Conservation (phyloP, 2,113 vertebrate genomes). For the Mohoua ochrocephala region DNA sequence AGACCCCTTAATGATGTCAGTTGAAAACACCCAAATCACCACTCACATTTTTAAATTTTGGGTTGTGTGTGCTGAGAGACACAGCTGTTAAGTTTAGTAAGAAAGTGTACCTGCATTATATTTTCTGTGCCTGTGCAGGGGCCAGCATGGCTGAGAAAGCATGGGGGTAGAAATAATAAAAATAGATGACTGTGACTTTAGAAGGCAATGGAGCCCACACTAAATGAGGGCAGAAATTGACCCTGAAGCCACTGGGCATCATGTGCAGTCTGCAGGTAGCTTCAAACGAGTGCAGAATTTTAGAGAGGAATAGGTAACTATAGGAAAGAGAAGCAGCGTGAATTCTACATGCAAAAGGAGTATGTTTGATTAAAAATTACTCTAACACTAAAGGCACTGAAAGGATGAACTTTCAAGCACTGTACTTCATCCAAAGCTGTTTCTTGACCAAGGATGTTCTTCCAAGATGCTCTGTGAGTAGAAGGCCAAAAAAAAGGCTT, state of each 20-base stretch:
- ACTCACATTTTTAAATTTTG: neutral
- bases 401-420: neutral
- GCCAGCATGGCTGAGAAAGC: neutral
- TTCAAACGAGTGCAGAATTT: neutral
- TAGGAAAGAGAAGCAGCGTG: fast-evolving
- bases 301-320: neutral
- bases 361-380: neutral
- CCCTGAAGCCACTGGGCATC: neutral
- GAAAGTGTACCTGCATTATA: neutral
- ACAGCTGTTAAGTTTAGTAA: neutral
- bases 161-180: neutral
- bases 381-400: neutral
- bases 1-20: neutral
- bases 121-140: neutral
- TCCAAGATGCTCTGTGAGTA: neutral
- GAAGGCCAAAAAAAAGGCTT: neutral
- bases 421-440: neutral
- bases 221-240: neutral
- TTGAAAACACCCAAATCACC: neutral
- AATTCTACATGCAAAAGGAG: neutral
- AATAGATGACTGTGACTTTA: neutral
- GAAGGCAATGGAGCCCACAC: neutral
- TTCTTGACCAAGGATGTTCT: neutral
- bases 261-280: neutral
- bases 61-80: neutral